Evolutionary conservation across 2,888 invertebrate species (phyloP), one percentile per base, ranked within the genome.

Genomic region (Caenorhabditis sp.): DNA sequence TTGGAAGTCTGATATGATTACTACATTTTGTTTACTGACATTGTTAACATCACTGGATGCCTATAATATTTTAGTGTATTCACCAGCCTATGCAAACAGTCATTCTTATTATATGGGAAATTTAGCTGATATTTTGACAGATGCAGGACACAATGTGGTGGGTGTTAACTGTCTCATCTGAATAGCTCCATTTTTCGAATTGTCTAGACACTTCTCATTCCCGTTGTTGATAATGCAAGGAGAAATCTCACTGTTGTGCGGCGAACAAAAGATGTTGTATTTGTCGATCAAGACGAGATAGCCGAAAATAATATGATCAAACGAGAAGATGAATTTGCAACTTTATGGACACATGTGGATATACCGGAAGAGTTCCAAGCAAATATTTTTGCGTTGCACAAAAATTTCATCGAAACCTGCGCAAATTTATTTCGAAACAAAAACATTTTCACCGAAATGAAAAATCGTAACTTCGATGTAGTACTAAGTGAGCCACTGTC

Each of bases 391-490:
- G n/a, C n/a, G n/a, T 50, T 69, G 24, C 54, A 60, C 24, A 12
- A 63, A n/a, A 53, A 53, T 8, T 49, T 59, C 0, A 37, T 60
- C 6, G 36, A 60, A 19, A 49, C 50, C 6, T 64, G 63, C 19
- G 69, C 43, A 4, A 69, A 63, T 49, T 1, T 69, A 6, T 60
- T 69, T 14, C 17, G 57, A 50, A 43, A 23, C 8, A n/a, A 27
- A 14, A 21, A 55, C 8, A n/a, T 60, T 3, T 23, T 69, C 14
- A 63, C 63, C 4, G 37, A 69, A 19, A 21, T 69, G 23, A 53
- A 51, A 17, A 31, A 27, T 0, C 54, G 57, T 17, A 43, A 69
- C 6, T 69, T 65, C 36, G 69, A 69, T 21, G 54, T 69, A 12
- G 69, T 27, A 1, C 12, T 69, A 1, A 58, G 53, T 0, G 69